phyloP scores from a whole-genome alignment of 2,888 invertebrate species.

The Netelia melanura region DNA sequence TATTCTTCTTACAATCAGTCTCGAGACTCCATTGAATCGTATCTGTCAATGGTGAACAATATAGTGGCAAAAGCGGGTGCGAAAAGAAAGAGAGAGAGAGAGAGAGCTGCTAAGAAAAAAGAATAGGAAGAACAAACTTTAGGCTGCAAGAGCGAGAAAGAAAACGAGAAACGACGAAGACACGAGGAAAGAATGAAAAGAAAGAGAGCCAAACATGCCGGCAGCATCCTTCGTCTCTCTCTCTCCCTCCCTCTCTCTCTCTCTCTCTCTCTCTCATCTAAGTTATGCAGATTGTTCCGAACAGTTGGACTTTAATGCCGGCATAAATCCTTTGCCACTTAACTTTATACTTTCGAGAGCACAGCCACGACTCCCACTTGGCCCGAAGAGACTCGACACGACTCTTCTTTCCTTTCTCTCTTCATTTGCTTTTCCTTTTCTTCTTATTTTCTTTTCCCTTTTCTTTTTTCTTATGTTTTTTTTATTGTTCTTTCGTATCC shows the following conservation, averaged over 20 bases:
- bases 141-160: conserved; percentile 27
- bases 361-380: conserved; percentile 70
- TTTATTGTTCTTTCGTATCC: conserved; percentile 28
- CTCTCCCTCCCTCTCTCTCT: too few species aligned
- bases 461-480: conserved; percentile 33
- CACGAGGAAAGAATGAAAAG: conserved; percentile 43
- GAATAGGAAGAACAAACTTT: conserved; percentile 19
- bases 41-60: conserved; percentile 81
- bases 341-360: conserved; percentile 81
- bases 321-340: conserved; percentile 84
- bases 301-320: conserved; percentile 83
- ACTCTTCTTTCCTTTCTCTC: conserved; percentile 30
- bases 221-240: conserved; percentile 67
- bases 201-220: conserved; percentile 69
- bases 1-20: conserved; percentile 30
- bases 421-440: conserved; percentile 52
- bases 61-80: conserved; percentile 69
- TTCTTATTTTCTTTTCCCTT: neutral
- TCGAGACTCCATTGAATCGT: conserved; percentile 79
- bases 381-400: conserved; percentile 27
- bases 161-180: conserved; percentile 65
- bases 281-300: conserved; percentile 83
- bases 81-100: conserved; percentile 42
- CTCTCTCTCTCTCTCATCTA: conserved; percentile 70
- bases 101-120: conserved; percentile 24